phyloP scores from a whole-genome alignment of 2,888 invertebrate genomes.

The Cosmopolites sordidus region DNA sequence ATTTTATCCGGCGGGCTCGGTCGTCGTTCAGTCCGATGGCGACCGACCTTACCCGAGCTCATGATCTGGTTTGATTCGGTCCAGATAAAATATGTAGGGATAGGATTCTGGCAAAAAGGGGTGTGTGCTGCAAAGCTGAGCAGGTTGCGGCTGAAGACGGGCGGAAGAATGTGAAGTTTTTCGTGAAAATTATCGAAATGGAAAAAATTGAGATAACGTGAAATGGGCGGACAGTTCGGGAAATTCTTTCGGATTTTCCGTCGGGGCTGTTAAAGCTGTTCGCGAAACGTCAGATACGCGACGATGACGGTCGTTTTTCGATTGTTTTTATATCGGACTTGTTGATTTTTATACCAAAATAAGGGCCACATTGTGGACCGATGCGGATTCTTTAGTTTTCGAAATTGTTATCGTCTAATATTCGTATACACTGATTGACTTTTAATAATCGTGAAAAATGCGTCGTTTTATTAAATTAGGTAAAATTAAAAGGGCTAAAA shows the following conservation, averaged over 20 bases:
- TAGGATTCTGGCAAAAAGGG: conserved; percentile 24
- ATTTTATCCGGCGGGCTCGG: not conserved
- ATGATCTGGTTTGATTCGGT: conserved; percentile 17
- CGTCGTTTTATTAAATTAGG: not conserved
- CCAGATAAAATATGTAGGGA: conserved; percentile 26
- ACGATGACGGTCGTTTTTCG: not conserved
- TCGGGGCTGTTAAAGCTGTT: not conserved
- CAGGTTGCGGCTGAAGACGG: not conserved
- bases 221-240: no score
- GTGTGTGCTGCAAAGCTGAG: conserved; percentile 14
- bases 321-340: not conserved
- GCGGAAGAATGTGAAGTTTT: not conserved
- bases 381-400: not conserved
- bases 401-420: not conserved
- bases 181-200: not conserved
- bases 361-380: not conserved
- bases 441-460: not conserved
- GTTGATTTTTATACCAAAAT: not conserved
- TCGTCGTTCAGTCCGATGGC: conserved; percentile 6
- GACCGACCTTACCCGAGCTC: conserved; percentile 10
- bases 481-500: not conserved
- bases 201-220: not conserved
- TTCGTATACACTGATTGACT: not conserved
- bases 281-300: not conserved
- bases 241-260: no score